A percentile compares a stretch with the other conserved stretches of the same genome.
These are phyloP conservation scores for Sialia sialis DNA, from an alignment of 2,113 vertebrate species.

Conservation along the genomic window DNA sequence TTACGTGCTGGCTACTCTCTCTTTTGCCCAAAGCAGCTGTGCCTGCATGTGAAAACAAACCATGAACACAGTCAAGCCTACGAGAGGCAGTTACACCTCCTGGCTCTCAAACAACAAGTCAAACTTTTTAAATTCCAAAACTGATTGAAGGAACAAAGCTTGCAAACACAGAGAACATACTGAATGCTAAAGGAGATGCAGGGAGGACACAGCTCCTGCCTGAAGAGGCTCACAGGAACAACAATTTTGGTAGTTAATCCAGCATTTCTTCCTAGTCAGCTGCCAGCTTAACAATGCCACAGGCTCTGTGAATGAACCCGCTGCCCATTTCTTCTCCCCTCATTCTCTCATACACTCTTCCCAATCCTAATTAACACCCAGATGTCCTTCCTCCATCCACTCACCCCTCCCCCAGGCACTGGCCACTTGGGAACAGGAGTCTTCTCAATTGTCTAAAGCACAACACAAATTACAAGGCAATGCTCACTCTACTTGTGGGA, in stretches of 20 bases:
- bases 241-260: not conserved
- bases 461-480: conserved; percentile 79
- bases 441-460: conserved; percentile 59
- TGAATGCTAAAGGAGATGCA: not conserved
- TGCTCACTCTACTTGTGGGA: conserved; percentile 68
- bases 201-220: not conserved
- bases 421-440: conserved; percentile 40
- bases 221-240: not conserved
- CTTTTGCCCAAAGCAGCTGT: not conserved
- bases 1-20: not conserved
- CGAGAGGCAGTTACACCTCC: not conserved
- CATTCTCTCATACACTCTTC: not conserved
- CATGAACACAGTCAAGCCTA: not conserved
- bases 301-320: not conserved
- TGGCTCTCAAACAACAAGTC: not conserved
- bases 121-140: not conserved
- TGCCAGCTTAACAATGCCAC: not conserved
- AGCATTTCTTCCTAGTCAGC: not conserved
- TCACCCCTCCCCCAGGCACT: not conserved
- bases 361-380: not conserved
- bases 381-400: not conserved
- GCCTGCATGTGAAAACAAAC: not conserved
- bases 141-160: not conserved
- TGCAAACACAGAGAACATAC: not conserved
- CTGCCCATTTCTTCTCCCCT: not conserved